Base-by-base conservation (phyloP, 2,797 vertebrate genomes). In the Tarsius wallacei region DNA sequence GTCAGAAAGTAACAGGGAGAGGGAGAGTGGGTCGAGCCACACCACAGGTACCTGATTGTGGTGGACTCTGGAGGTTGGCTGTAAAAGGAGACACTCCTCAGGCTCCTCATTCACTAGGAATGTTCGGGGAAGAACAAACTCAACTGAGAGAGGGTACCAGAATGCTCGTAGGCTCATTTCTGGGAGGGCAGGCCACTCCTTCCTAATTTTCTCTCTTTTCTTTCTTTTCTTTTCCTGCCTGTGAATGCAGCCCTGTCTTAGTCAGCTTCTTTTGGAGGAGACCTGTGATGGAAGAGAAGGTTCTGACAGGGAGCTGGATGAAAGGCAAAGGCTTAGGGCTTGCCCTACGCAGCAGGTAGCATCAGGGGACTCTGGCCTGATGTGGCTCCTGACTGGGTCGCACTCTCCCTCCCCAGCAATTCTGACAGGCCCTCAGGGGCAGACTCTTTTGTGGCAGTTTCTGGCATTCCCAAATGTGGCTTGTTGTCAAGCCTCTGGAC, bases 401-500 rank as follows among this genome's bases (percentile, higher is more conserved):
- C 47, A 13, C 42, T 70, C 81, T 93, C 57, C 95, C 91, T 95
- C 97, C 89, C 71, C 87, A 90, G 89, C 71, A 63, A 93, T 96
- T 95, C 95, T 66, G 80, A 95, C 93, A 95, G 87, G 80, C 80
- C 91, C 94, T 94, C 95, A 81, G 87, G 94, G 94, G 93, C 17
- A 19, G 89, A 80, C 91, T 87, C 94, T 95, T 91, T 76, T 97
- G 97, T 97, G 96, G 96, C 94, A 94, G 71, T 96, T 95, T 96
- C 95, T 98, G 96, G 96, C 97, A 97, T 89, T 96, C 77, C 86
- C 94, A 68, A 94, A 94, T 59, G 93, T 93, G 91, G 95, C 95
- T 98, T 9, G 3, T 95, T 96, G 96, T 97, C 96, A 97, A 96
- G 89, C 49, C 93, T 77, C 93, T 98, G 96, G 98, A 96, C 49